Evolutionary conservation across 1,140 invertebrate genomes (phyloP), one percentile per base, ranked within the genome.

Genomic region (Drosophila murphyi): DNA sequence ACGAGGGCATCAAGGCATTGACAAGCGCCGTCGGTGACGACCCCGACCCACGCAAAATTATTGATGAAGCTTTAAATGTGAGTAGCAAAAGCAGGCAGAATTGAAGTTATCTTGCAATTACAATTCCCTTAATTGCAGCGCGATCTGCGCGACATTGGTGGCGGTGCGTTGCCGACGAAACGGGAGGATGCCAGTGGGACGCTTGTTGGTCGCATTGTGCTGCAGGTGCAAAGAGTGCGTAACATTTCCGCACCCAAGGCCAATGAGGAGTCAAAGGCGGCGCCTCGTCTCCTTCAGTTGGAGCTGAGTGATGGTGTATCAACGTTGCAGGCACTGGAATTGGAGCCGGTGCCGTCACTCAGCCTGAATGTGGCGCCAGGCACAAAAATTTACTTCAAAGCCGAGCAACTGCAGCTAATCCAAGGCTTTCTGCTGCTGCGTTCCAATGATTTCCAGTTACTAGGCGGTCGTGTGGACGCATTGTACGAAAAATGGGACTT

Each of bases 401-500:
- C 92, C 67, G 94, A 94, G 56, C 93, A 93, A 76, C 90, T 93
- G 83, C 94, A 93, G 92, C 94, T 92, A 61, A 93, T 94, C 68
- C 96, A 96, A 92, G 96, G 95, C 80, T 95, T 97, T 54, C 93
- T 97, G 34, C 93, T 97, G 75, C 90, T 98, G 6, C 94, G 93
- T 61, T 94, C 96, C 10, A 93, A 89, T 52, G 94, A 96, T 50
- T 94, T 96, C 70, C 94, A 94, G 73, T 92, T 97, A 31, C 93
- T 98, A 10, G 97, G 97, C 34, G 97, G 97, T 50, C 95, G 95
- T 78, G 97, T 98, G 0, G 93, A 95, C n/a, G 94, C 94, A 76
- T 93, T 98, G 80, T 95, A 97, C 69, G 97, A 98, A 86, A 98
- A 97, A 92, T 98, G 97, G 97, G 96, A 98, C 92, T 91, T 98